Conservation (phyloP, 2,113 vertebrate genomes). For the Muntiacus reevesi region DNA sequence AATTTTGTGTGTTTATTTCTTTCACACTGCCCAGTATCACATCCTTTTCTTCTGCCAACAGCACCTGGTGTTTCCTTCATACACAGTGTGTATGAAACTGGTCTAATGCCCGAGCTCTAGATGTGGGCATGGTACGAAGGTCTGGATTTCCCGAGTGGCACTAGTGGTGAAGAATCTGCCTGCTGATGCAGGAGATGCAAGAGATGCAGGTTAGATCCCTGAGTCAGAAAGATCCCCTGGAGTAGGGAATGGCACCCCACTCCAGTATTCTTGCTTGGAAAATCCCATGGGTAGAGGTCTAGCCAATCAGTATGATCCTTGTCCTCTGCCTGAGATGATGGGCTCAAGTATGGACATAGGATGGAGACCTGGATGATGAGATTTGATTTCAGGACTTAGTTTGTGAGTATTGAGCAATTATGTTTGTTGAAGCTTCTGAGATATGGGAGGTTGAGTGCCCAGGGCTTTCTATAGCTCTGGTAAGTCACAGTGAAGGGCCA, state of each 20-base stretch:
- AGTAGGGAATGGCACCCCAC: neutral
- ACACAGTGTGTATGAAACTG: neutral
- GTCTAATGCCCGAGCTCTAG: neutral
- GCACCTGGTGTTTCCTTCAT: neutral
- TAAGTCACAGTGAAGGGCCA: neutral
- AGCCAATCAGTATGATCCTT: neutral
- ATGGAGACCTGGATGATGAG: neutral
- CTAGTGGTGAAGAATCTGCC: neutral
- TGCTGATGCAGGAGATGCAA: neutral
- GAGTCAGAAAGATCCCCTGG: neutral
- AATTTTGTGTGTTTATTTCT: neutral
- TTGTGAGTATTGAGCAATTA: neutral
- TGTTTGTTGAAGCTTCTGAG: neutral
- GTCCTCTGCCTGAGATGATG: neutral
- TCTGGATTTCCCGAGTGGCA: neutral
- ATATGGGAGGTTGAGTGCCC: no score
- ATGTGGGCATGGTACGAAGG: no score
- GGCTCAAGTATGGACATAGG: neutral
- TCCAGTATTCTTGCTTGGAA: neutral
- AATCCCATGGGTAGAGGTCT: neutral
- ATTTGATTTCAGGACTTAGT: neutral
- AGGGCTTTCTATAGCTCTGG: neutral
- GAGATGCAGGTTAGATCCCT: neutral
- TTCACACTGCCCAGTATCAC: neutral
- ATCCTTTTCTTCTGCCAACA: neutral